These are phyloP conservation scores for Synaphobranchus kaupii DNA, from an alignment of 2,797 vertebrate species.

Conservation along the genomic window DNA sequence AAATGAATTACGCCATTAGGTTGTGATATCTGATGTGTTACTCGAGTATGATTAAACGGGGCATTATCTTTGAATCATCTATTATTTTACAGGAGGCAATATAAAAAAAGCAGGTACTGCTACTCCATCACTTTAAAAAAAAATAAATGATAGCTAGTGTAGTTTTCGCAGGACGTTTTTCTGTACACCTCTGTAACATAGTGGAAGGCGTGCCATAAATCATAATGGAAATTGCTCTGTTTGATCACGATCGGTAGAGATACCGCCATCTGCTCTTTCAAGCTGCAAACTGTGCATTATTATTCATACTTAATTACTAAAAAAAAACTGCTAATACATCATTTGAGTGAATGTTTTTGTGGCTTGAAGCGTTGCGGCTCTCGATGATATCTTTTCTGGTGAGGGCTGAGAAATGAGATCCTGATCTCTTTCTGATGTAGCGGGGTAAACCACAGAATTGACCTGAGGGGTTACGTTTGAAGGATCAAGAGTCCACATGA, in stretches of 20 bases:
- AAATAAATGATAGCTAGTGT: neutral
- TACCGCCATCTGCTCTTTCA: neutral
- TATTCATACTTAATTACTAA: slow-evolving; percentile 20
- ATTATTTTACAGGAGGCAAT: neutral
- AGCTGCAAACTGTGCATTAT: slow-evolving; percentile 3
- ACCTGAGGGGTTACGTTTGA: neutral
- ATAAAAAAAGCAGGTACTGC: slow-evolving; percentile 25
- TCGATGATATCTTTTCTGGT: neutral
- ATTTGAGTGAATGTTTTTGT: neutral
- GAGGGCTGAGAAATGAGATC: neutral
- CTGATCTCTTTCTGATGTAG: neutral
- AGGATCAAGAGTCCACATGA: neutral
- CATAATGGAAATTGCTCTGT: slow-evolving; percentile 9
- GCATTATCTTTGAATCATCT: slow-evolving; percentile 16
- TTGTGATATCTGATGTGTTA: slow-evolving; percentile 41
- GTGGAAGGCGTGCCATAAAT: neutral
- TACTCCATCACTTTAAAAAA: slow-evolving; percentile 12
- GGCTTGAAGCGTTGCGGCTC: neutral
- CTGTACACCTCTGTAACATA: slow-evolving; percentile 40
- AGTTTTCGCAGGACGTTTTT: neutral
- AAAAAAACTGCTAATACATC: neutral
- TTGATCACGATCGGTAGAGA: slow-evolving; percentile 1
- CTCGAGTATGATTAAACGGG: slow-evolving; percentile 37
- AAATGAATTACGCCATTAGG: slow-evolving; percentile 44
- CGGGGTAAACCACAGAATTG: neutral